phyloP scores from a whole-genome alignment of 2,888 invertebrate genomes.

The Gymnosoma rotundatum region DNA sequence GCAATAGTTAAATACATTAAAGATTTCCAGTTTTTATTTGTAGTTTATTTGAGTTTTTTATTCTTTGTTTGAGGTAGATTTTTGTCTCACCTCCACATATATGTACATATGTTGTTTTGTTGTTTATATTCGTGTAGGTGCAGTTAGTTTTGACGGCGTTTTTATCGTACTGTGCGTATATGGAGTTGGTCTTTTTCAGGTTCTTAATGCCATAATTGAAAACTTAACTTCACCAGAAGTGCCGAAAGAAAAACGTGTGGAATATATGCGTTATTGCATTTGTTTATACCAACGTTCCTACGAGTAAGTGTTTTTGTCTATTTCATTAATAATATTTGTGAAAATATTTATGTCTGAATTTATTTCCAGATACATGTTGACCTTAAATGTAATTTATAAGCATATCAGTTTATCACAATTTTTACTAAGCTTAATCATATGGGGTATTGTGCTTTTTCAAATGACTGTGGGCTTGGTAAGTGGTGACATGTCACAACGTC shows the following conservation, averaged over 20 bases:
- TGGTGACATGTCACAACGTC: too few species aligned
- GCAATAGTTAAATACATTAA: too few species aligned
- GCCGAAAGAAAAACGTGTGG: conserved; percentile 73
- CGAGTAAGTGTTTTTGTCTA: conserved; percentile 65
- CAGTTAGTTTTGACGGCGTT: conserved; percentile 77
- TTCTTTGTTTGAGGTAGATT: too few species aligned
- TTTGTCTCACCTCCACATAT: too few species aligned
- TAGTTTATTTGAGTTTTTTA: too few species aligned
- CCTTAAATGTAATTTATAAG: conserved; percentile 73
- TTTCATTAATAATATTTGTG: too few species aligned
- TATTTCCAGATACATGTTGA: conserved; percentile 72
- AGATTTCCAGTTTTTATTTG: too few species aligned
- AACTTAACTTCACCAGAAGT: conserved; percentile 74
- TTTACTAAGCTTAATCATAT: conserved; percentile 75
- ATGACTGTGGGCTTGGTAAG: conserved; percentile 75
- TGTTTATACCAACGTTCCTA: conserved; percentile 75
- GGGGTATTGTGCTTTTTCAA: conserved; percentile 76
- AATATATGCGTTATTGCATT: conserved; percentile 76
- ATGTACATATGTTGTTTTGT: too few species aligned
- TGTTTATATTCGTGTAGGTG: conserved; percentile 71
- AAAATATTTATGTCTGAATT: too few species aligned
- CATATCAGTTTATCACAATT: conserved; percentile 77
- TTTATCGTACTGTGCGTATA: conserved; percentile 77
- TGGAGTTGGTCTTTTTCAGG: conserved; percentile 74
- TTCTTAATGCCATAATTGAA: conserved; percentile 70